These are phyloP conservation scores for Sycophaga agraensis DNA, from an alignment of 1,140 invertebrate species.

Conservation along the genomic window DNA sequence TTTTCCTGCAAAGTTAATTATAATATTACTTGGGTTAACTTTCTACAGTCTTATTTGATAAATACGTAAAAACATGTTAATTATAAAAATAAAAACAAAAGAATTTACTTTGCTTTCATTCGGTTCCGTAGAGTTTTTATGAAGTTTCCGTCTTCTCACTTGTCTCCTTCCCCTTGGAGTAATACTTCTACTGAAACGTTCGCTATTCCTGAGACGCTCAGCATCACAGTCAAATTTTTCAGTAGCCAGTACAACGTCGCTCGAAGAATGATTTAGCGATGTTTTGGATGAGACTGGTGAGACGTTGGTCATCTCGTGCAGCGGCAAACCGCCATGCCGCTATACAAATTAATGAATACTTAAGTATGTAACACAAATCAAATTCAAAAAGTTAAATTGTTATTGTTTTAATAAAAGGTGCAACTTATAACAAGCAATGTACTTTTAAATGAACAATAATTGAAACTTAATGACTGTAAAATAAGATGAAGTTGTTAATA, in stretches of 20 bases:
- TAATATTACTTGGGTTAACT: too few species aligned
- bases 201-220: slow-evolving; percentile 57
- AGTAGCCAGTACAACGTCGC: slow-evolving; percentile 43
- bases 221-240: slow-evolving; percentile 57
- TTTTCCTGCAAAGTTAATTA: slow-evolving; percentile 44
- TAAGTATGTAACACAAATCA: too few species aligned
- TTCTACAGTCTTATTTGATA: neutral
- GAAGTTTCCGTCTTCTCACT: slow-evolving; percentile 42
- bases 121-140: slow-evolving; percentile 38
- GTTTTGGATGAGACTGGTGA: slow-evolving; percentile 48
- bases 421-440: too few species aligned
- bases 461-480: too few species aligned
- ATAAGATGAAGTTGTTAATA: too few species aligned
- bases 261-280: slow-evolving; percentile 42
- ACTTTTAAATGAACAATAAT: too few species aligned
- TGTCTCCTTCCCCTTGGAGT: slow-evolving; percentile 55
- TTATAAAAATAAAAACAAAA: too few species aligned
- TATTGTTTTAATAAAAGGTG: too few species aligned
- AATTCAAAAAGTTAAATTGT: too few species aligned
- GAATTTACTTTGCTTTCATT: slow-evolving; percentile 45
- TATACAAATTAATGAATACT: slow-evolving; percentile 28
- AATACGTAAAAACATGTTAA: too few species aligned
- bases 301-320: slow-evolving; percentile 53
- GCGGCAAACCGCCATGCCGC: slow-evolving; percentile 49
- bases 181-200: slow-evolving; percentile 62